Evolutionary conservation across 1,140 invertebrate genomes (phyloP).

Genomic region (Pectinophora gossypiella): DNA sequence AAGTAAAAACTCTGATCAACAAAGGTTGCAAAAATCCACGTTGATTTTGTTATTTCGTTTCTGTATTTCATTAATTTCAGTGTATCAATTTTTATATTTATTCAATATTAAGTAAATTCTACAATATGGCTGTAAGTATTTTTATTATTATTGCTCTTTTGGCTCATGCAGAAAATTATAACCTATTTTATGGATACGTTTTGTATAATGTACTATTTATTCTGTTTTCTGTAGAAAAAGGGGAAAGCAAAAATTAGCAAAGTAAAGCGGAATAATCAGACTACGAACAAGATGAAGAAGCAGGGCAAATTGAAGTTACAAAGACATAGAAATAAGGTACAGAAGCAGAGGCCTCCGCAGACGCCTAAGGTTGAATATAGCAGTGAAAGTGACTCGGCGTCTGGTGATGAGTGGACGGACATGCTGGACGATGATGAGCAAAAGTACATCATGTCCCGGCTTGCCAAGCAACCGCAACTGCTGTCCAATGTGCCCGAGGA

Average conservation of each 20-base stretch:
- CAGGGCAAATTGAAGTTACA: slow-evolving; percentile 78
- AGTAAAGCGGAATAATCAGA: slow-evolving; percentile 79
- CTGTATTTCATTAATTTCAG: too few relatives aligned
- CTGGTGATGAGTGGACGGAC: slow-evolving; percentile 76
- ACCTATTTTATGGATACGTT: neutral
- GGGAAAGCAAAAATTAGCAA: slow-evolving; percentile 77
- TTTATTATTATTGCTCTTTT: neutral
- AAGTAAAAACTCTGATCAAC: too few relatives aligned
- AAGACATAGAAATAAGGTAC: slow-evolving; percentile 58
- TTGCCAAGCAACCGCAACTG: slow-evolving; percentile 51
- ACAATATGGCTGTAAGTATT: slow-evolving; percentile 52
- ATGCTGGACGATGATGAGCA: slow-evolving; percentile 80
- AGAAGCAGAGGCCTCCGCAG: slow-evolving; percentile 40
- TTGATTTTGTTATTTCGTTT: too few relatives aligned
- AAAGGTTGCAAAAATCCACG: too few relatives aligned
- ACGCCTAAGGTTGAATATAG: slow-evolving; percentile 37
- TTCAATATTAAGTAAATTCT: too few relatives aligned
- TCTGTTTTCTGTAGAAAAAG: slow-evolving; percentile 58
- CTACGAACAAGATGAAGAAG: slow-evolving; percentile 77
- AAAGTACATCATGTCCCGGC: slow-evolving; percentile 76
- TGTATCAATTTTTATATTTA: too few relatives aligned
- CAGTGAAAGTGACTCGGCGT: slow-evolving; percentile 57
- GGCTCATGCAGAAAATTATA: too few relatives aligned
- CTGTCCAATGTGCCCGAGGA: slow-evolving; percentile 55
- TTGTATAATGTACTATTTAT: neutral